Percentiles rank a stretch among this genome's conserved stretches.
Conservation (phyloP, 2,113 vertebrate genomes). For the Pipra filicauda region DNA sequence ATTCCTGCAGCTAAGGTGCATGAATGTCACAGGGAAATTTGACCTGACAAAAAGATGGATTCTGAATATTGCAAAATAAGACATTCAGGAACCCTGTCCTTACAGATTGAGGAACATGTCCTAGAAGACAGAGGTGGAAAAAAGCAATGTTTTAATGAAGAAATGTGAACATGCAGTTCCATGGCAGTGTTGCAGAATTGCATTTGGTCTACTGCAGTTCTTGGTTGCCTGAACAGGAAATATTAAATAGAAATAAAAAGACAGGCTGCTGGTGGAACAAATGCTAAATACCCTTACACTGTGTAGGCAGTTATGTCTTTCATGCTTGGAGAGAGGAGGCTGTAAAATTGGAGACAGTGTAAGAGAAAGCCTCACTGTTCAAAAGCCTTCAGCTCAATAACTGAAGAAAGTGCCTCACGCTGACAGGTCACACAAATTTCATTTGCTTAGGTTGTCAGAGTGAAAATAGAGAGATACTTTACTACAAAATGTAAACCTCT, state of each 20-base stretch:
- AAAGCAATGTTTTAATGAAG: background rate
- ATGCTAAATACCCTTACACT: background rate
- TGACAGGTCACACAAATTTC: background rate
- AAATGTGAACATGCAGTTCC: background rate
- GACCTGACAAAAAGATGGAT: background rate
- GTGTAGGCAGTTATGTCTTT: background rate
- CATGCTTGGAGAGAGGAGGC: background rate
- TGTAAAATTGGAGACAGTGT: background rate
- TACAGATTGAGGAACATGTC: background rate
- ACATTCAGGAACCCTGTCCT: background rate
- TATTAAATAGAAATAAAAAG: background rate
- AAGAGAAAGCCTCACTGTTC: background rate
- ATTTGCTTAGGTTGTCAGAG: background rate
- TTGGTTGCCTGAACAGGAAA: background rate
- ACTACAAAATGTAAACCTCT: background rate
- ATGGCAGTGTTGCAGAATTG: background rate
- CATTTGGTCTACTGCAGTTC: background rate
- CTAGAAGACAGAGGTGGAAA: background rate
- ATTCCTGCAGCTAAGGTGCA: background rate
- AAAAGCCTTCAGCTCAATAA: background rate
- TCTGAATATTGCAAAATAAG: background rate
- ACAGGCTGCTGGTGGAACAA: background rate
- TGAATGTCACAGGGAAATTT: background rate
- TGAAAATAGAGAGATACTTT: background rate
- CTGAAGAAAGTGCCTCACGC: background rate